Base-by-base conservation (phyloP, 2,113 vertebrate genomes). In the Sander lucioperca region DNA sequence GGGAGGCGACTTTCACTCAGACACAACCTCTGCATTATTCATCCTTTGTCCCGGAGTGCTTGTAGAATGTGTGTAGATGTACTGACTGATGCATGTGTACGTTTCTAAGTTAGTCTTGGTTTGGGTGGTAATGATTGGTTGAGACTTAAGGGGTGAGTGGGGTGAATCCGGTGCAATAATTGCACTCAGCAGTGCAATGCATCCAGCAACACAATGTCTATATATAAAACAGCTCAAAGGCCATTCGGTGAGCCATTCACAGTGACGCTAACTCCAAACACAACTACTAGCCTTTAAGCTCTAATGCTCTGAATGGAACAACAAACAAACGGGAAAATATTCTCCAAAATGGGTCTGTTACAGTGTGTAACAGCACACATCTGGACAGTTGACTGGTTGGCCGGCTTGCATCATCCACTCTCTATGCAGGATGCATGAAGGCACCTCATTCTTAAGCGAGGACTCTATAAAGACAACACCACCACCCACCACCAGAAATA, bases 21-120 rank as follows among this genome's bases (percentile, higher is more conserved):
- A 94, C 91, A 48, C 72, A 79, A 90, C 86, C 86, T 89, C 92
- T 94, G 88, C 90, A 94, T 94, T 94, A 95, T 95, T 95, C 84
- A 95, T 87, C 86, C 90, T 90, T 89, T 92, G 93, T 95, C 92
- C 92, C 89, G 2, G 70, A 87, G 89, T 80, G 91, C 78, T 47
- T 77, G 85, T 67, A 80, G 85, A 70, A 57, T 65, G 79, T 69
- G 89, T 85, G 86, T 82, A 82, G 84, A 88, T 53, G 87, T 50
- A 76, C 86, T 66, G 90, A 92, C 84, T 86, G 91, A 86, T 75
- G 77, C 72, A 16, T 65, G 77, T 71, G 65, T 65, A 65, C 63
- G 85, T 72, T 83, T 84, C 83, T 48, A 25, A 69, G 78, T 79
- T 82, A 65, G 66, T 84, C 74, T 36, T 50, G 66, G 85, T 61